A percentile compares a stretch with the other conserved stretches of the same genome.
These are phyloP conservation scores for Oreonectes daqikongensis DNA, from an alignment of 2,797 vertebrate genomes.

Conservation along the genomic window DNA sequence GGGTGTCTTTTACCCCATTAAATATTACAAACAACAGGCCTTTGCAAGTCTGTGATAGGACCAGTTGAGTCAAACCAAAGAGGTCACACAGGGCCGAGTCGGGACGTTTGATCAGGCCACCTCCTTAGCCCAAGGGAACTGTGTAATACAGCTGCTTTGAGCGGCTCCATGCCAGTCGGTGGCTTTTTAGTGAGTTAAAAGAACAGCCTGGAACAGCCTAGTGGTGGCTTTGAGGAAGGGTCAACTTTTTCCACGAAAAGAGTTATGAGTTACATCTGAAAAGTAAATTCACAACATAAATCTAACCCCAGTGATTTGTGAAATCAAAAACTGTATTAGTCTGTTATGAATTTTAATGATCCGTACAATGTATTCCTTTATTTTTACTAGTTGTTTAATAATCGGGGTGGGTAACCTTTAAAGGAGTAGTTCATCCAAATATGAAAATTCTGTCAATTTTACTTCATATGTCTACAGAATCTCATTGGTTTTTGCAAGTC, in stretches of 20 bases:
- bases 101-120: conserved; percentile 42
- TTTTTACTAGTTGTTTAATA: too few species aligned
- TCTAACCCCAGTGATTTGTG: too few species aligned
- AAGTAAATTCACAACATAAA: conserved; percentile 9
- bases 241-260: neutral
- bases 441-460: too few species aligned
- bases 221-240: neutral
- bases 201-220: conserved; percentile 8
- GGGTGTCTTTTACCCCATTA: conserved; percentile 39
- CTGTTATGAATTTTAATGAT: too few species aligned
- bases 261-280: neutral
- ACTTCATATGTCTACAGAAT: too few species aligned
- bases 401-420: too few species aligned
- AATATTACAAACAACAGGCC: conserved; percentile 38
- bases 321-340: too few species aligned
- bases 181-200: conserved; percentile 27
- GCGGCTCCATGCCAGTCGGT: conserved; percentile 16
- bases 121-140: conserved; percentile 27
- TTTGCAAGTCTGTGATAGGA: conserved; percentile 30
- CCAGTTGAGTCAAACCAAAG: conserved; percentile 38
- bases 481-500: too few species aligned
- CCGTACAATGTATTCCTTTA: too few species aligned
- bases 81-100: conserved; percentile 57
- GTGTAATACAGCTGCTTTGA: conserved; percentile 27
- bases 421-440: too few species aligned